phyloP scores from a whole-genome alignment of 1,140 invertebrate genomes.

The Campoletis sonorensis region DNA sequence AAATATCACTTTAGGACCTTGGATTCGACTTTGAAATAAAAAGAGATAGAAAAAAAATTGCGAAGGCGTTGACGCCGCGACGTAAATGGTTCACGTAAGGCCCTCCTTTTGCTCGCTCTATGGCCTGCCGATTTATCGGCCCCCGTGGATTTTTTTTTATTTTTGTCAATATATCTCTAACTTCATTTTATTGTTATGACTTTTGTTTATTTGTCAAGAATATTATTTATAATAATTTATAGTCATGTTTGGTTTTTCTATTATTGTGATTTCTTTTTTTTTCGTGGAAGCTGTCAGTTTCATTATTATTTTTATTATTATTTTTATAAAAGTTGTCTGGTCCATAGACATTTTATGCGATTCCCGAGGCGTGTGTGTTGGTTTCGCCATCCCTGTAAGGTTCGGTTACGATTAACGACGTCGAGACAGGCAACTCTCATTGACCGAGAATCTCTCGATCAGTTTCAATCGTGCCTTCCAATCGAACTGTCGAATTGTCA shows the following conservation, averaged over 20 bases:
- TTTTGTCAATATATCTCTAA: too few species aligned
- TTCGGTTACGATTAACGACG: slow-evolving; percentile 53
- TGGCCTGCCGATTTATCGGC: slow-evolving; percentile 56
- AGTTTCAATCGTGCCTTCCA: slow-evolving; percentile 28
- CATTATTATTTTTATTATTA: not conserved
- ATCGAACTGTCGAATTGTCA: slow-evolving; percentile 43
- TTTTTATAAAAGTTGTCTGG: not conserved
- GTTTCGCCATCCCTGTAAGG: slow-evolving; percentile 45
- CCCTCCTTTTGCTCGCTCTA: slow-evolving; percentile 50
- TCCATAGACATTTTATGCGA: slow-evolving; percentile 14
- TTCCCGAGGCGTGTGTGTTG: not conserved
- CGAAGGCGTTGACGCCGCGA: slow-evolving; percentile 54
- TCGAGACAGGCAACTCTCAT: slow-evolving; percentile 41
- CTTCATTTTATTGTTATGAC: too few species aligned
- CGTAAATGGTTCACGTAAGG: slow-evolving; percentile 21
- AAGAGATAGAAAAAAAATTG: slow-evolving; percentile 54
- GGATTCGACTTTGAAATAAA: slow-evolving; percentile 37
- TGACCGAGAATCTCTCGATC: slow-evolving; percentile 27
- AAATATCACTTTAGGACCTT: not conserved
- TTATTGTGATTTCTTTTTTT: too few species aligned
- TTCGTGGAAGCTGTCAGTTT: slow-evolving; percentile 39
- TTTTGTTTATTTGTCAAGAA: too few species aligned
- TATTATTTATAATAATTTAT: not conserved
- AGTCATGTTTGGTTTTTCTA: not conserved
- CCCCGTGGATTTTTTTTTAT: slow-evolving; percentile 7